A percentile compares a stretch with the other conserved stretches of the same genome.
phyloP scores from a whole-genome alignment of 2,888 invertebrate genomes.

The Heteropelma amictum region DNA sequence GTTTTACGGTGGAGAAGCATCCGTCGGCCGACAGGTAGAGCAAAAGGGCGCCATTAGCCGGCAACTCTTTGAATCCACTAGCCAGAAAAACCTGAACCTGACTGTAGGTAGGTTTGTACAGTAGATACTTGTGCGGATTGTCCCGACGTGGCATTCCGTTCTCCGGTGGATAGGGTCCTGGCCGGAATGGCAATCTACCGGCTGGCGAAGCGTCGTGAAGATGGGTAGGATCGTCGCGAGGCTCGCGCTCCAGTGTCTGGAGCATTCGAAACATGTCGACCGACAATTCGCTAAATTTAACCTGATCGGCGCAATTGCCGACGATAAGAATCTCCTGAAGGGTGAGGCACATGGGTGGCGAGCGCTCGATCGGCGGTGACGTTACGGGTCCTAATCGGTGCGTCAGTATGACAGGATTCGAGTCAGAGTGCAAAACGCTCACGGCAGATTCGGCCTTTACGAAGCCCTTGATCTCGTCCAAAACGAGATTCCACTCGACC shows the following conservation, averaged over 20 bases:
- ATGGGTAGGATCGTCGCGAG: conserved; percentile 89
- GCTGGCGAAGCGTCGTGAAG: conserved; percentile 86
- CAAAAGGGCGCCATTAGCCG: conserved; percentile 92
- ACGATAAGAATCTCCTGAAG: conserved; percentile 96
- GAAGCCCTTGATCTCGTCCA: conserved; percentile 96
- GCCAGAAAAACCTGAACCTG: conserved; percentile 96
- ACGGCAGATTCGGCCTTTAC: conserved; percentile 95
- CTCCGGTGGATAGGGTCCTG: conserved; percentile 82
- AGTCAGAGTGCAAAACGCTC: conserved; percentile 92
- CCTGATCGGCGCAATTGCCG: conserved; percentile 95
- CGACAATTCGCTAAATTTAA: conserved; percentile 97
- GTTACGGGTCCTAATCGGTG: conserved; percentile 91
- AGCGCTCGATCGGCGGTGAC: conserved; percentile 92
- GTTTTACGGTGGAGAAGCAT: conserved; percentile 88
- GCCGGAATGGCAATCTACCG: conserved; percentile 82
- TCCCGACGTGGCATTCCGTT: conserved; percentile 88
- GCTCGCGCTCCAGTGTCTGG: conserved; percentile 95
- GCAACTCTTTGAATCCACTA: conserved; percentile 95
- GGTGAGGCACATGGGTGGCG: conserved; percentile 90
- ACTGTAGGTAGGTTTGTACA: conserved; percentile 96
- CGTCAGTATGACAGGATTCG: conserved; percentile 90
- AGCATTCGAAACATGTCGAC: conserved; percentile 99
- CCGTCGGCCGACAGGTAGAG: conserved; percentile 97
- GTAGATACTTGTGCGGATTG: conserved; percentile 97
- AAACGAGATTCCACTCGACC: conserved; percentile 95